These are phyloP conservation scores for Cynocephalus volans DNA, from an alignment of 2,113 vertebrate species.

Conservation along the genomic window DNA sequence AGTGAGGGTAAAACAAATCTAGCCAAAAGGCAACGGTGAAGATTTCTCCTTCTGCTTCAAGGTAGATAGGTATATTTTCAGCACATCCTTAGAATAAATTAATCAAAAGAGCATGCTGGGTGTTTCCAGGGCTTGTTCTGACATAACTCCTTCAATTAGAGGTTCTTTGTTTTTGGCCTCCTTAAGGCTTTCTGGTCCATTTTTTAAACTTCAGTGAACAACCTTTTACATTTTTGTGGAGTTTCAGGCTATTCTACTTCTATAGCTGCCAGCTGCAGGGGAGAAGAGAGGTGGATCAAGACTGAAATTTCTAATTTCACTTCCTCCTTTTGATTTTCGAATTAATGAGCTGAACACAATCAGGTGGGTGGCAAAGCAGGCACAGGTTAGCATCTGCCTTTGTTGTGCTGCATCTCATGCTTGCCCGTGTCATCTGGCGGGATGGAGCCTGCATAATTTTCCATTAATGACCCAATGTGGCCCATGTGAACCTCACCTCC, in stretches of 20 bases:
- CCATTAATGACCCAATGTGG: not conserved
- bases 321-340: slow-evolving; percentile 13
- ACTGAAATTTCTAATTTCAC: not conserved
- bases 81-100: slow-evolving; percentile 23
- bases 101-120: slow-evolving; percentile 50
- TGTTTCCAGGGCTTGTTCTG: not conserved
- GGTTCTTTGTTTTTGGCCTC: not conserved
- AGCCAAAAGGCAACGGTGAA: not conserved
- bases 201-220: slow-evolving; percentile 35
- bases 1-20: not conserved
- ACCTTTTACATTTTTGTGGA: slow-evolving; percentile 7
- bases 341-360: not conserved
- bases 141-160: slow-evolving; percentile 53
- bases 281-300: not conserved
- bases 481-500: slow-evolving; percentile 43
- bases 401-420: accelerated
- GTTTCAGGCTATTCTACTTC: not conserved
- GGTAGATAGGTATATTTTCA: not conserved
- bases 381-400: not conserved
- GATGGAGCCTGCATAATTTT: slow-evolving; percentile 35
- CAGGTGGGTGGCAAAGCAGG: not conserved
- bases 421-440: not conserved
- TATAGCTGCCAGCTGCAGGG: not conserved
- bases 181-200: not conserved
- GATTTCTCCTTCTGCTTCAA: not conserved